Evolutionary conservation across 2,888 invertebrate species (phyloP), one percentile per base, ranked within the genome.

Genomic region (Leucophenga maculata): DNA sequence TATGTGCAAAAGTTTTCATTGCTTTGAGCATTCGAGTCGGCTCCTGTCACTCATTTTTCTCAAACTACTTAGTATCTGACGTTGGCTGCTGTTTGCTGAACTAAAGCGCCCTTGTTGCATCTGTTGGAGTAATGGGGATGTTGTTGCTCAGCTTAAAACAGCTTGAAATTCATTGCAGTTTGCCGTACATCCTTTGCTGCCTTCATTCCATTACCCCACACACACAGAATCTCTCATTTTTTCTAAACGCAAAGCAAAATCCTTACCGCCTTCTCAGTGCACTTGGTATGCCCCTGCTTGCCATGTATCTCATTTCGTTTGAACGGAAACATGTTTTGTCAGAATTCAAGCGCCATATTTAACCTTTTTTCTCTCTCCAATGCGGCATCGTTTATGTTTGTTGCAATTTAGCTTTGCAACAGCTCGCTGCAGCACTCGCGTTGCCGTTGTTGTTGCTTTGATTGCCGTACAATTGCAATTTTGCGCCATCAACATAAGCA

Each of bases 291-390:
- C 26, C 26, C 26, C 4, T n/a, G n/a, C 26, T 4, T 26, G 26
- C 26, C 26, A 26, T 26, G 26, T 26, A 26, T 22, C 55, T 78
- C 83, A 79, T 79, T 83, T 82, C 82, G 77, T 75, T 70, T 69
- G 77, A 71, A 74, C 83, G 80, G 83, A 80, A 80, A 77, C 80
- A 78, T 83, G 83, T 79, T 80, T 81, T 83, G 80, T 83, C 80
- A 81, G 75, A 75, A 75, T 74, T 79, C 77, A 79, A 79, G 74
- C 75, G 75, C 74, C 72, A 22, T 22, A 81, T 74, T 80, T 83
- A 80, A 83, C 80, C 83, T 83, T 74, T 75, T 77, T 72, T 69
- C 64, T 32, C 64, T 13, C n/a, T n/a, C 69, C 55, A 60, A 14
- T 60, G 64, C 52, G 65, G 32, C 44, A n/a, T n/a, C n/a, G 44